Evolutionary conservation across 2,888 invertebrate species (phyloP).

Genomic region (Eudemis profundana): DNA sequence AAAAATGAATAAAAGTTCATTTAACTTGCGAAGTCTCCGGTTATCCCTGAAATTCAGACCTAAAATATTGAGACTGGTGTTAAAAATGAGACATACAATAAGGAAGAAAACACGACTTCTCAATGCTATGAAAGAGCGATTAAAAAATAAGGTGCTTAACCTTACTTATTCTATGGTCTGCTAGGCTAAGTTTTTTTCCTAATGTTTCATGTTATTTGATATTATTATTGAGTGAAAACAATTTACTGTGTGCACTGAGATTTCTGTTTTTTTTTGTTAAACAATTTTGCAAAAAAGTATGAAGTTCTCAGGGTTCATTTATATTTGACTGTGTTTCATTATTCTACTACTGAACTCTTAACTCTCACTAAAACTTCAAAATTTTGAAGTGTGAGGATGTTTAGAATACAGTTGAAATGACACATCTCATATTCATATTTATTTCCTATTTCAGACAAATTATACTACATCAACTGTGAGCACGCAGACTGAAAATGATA

Average conservation of each 20-base stretch:
- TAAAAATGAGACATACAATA: constrained; percentile 84
- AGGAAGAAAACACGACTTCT: constrained; percentile 85
- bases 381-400: no score
- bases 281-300: background rate
- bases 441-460: constrained; percentile 18
- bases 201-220: no score
- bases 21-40: constrained; percentile 61
- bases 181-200: no score
- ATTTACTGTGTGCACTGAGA: background rate
- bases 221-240: no score
- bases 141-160: constrained; percentile 83
- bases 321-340: no score
- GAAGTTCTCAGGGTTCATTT: no score
- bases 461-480: background rate
- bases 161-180: background rate
- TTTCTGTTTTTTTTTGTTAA: background rate
- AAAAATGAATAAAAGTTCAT: constrained; percentile 51
- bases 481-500: constrained; percentile 29
- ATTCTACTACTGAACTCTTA: no score
- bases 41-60: constrained; percentile 84
- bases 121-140: constrained; percentile 83
- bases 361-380: no score
- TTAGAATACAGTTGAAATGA: no score
- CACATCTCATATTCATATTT: no score
- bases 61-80: constrained; percentile 84